Percentiles rank a stretch among this genome's conserved stretches.
Conservation (phyloP, 2,113 vertebrate genomes). For the Boulengeromyrus knoepffleri region DNA sequence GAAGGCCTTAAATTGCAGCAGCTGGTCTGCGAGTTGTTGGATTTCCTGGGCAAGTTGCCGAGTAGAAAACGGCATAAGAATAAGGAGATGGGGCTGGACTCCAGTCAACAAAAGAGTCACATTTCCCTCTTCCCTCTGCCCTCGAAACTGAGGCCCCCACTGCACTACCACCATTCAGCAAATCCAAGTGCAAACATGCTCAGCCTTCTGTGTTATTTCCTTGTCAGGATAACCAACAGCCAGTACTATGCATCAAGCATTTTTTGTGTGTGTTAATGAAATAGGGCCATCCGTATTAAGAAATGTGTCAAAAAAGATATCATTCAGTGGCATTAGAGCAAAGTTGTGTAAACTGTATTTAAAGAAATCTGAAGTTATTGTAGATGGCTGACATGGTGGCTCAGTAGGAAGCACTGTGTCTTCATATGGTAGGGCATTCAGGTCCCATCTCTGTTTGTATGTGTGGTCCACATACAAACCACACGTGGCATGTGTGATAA, state of each 20-base stretch:
- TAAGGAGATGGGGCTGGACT: conserved; percentile 3
- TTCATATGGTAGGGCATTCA: not conserved
- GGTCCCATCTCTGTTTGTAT: not conserved
- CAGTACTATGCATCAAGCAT: not conserved
- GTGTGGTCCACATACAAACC: not conserved
- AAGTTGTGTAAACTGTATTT: not conserved
- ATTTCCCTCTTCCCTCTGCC: not conserved
- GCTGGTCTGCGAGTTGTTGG: conserved; percentile 22
- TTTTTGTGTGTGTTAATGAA: not conserved
- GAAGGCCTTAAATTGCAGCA: conserved; percentile 12
- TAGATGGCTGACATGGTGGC: not conserved
- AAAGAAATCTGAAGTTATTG: not conserved
- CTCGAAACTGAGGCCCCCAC: not conserved
- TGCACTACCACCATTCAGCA: not conserved
- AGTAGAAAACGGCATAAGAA: conserved; percentile 13
- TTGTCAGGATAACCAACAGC: not conserved
- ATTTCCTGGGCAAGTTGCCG: conserved; percentile 27
- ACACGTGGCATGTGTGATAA: not conserved
- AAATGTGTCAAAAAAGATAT: not conserved
- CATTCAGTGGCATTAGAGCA: not conserved
- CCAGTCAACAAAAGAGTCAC: not conserved
- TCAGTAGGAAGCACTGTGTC: not conserved
- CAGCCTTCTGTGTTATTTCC: not conserved
- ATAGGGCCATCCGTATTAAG: not conserved
- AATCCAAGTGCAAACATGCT: not conserved